Conservation (phyloP, 1,140 invertebrate species). For the Riptortus pedestris region DNA sequence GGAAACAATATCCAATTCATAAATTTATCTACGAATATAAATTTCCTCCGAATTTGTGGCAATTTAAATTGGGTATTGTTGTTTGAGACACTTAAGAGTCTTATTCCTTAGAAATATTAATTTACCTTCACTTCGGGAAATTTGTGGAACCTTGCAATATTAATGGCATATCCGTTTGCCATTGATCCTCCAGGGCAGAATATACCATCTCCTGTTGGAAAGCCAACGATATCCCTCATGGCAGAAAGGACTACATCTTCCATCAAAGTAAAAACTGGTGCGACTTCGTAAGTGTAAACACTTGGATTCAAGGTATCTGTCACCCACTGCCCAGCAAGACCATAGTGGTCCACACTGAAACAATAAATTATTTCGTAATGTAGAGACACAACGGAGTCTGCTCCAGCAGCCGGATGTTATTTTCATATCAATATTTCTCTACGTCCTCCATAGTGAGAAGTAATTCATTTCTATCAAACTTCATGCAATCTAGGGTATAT, state of each 20-base stretch:
- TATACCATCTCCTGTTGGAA: constrained; percentile 71
- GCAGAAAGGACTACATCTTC: constrained; percentile 67
- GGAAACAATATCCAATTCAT: no score
- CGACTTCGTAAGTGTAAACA: constrained; percentile 85
- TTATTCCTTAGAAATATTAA: no score
- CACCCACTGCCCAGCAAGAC: constrained; percentile 71
- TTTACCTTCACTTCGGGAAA: constrained; percentile 69
- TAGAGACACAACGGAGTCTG: background rate
- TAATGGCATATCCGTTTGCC: constrained; percentile 89
- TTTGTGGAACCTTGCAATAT: constrained; percentile 66
- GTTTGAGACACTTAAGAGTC: no score
- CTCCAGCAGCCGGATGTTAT: background rate
- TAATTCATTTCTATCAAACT: background rate
- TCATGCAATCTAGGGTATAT: background rate
- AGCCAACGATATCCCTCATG: constrained; percentile 81
- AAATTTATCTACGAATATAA: no score
- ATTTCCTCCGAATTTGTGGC: no score
- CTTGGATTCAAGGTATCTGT: constrained; percentile 77
- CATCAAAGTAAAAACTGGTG: constrained; percentile 78
- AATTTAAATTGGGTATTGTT: no score
- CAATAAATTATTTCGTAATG: background rate
- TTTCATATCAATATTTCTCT: background rate
- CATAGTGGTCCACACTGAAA: constrained; percentile 70
- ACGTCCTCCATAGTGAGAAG: background rate
- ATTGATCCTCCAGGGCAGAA: constrained; percentile 93